Base-by-base conservation (phyloP, 64 coral and sea anemone species). In the Pocillopora verrucosa region DNA sequence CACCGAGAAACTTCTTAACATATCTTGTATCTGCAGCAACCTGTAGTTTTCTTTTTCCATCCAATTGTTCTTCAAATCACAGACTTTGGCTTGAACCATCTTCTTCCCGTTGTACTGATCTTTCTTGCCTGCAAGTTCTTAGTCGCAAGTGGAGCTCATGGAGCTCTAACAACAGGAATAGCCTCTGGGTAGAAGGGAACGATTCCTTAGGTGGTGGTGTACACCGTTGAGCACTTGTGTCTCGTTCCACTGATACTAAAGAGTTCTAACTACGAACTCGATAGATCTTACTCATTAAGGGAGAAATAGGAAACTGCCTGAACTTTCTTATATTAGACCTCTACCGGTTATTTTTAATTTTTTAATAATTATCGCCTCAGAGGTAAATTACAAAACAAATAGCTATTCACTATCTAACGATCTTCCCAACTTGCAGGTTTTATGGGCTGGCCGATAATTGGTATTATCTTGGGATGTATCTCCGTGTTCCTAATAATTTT, bases 11-110 rank as follows among this genome's bases (percentile, higher is more conserved):
- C 30, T 30, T 30, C 30, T 30, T 30, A 30, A 30, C 30, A 30
- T 30, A 30, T 30, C 35, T 74, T 30, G n/a, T 74, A 25, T 34
- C 72, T 12, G 19, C 72, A 74, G 72, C 72, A n/a, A 20, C 7
- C n/a, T 74, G 72, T n/a, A 74, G 26, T 30, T 74, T 20, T 74
- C 22, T 74, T 74, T 16, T 74, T 34, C 72, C 3, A 74, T 74
- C 72, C 72, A 74, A n/a, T 74, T 74, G 72, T 26, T 34, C 72
- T 74, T 74, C 72, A 74, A n/a, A 11, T 74, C 41, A 51, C 41
- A 25, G 0, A 30, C 19, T 74, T 74, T 74, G n/a, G 72, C 41
- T 51, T 51, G 41, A 51, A 51, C 41, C 41, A 51, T 51, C 12
- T 74, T 74, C 72, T 30, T 34, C 72, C 35, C n/a, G 72, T 34